These are phyloP conservation scores for Apostichopus japonicus DNA, from an alignment of 35 echinoderm and acorn worm species.

Conservation along the genomic window DNA sequence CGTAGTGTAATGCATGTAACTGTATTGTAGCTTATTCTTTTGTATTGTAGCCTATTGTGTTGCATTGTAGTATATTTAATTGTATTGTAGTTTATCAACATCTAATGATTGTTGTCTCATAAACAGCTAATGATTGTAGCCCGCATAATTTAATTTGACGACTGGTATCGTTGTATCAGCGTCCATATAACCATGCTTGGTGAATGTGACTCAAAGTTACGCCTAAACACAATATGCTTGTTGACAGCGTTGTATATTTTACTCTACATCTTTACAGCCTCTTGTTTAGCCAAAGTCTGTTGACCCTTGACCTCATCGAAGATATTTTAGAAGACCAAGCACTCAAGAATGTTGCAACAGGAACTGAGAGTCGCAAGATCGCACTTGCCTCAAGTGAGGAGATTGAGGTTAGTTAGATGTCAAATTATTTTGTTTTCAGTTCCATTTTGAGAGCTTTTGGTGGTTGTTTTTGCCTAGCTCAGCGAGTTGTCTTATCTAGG, in stretches of 20 bases:
- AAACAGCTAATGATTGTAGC: too few relatives aligned
- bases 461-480: too few relatives aligned
- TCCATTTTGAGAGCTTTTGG: too few relatives aligned
- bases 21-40: neutral
- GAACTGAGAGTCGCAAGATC: neutral
- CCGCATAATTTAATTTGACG: too few relatives aligned
- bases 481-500: too few relatives aligned
- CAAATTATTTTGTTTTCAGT: neutral
- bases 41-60: neutral
- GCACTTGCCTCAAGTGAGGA: conserved; percentile 13
- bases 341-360: conserved; percentile 29
- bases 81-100: neutral
- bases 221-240: too few relatives aligned
- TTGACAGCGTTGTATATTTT: too few relatives aligned
- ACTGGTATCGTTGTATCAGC: too few relatives aligned
- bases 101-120: too few relatives aligned
- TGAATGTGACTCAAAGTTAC: too few relatives aligned
- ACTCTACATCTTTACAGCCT: conserved; percentile 55
- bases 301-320: conserved; percentile 94
- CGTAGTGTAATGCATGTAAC: neutral
- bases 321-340: conserved; percentile 84
- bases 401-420: conserved; percentile 24
- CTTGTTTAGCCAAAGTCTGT: conserved; percentile 95
- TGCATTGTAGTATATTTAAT: neutral
- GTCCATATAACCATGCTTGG: too few relatives aligned